Evolutionary conservation across 2,113 vertebrate species (phyloP).

Genomic region (Brachionichthys hirsutus): DNA sequence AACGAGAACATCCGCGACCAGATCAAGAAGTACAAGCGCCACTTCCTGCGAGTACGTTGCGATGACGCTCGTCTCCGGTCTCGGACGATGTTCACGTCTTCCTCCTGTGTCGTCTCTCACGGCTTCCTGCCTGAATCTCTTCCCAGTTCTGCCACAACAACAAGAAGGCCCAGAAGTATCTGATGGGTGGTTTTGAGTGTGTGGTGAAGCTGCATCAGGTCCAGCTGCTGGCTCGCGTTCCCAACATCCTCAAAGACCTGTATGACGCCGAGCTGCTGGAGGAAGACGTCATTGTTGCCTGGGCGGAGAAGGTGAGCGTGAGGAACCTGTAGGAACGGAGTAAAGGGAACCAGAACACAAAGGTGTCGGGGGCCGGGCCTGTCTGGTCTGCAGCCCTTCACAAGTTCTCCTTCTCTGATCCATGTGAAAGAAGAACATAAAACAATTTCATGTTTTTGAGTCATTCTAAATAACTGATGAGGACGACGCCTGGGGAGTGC

Average conservation of each 20-base stretch:
- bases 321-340: no score
- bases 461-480: no score
- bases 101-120: no score
- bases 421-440: no score
- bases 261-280: conserved; percentile 96
- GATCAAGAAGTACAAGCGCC: conserved; percentile 95
- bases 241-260: conserved; percentile 93
- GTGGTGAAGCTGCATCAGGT: conserved; percentile 93
- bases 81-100: no score
- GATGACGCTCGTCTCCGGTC: no score
- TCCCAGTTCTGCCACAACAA: conserved; percentile 96
- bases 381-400: no score
- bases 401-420: no score
- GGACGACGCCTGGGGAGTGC: no score
- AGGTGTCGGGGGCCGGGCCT: no score
- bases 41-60: conserved; percentile 91
- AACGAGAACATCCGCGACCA: conserved; percentile 95
- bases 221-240: conserved; percentile 89
- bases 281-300: conserved; percentile 93
- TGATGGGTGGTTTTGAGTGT: conserved; percentile 94
- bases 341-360: no score
- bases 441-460: no score
- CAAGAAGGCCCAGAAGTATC: conserved; percentile 96
- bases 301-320: conserved; percentile 90
- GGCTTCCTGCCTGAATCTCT: not conserved